phyloP scores from a whole-genome alignment of 2,888 invertebrate genomes.

The Diarsia mendica region DNA sequence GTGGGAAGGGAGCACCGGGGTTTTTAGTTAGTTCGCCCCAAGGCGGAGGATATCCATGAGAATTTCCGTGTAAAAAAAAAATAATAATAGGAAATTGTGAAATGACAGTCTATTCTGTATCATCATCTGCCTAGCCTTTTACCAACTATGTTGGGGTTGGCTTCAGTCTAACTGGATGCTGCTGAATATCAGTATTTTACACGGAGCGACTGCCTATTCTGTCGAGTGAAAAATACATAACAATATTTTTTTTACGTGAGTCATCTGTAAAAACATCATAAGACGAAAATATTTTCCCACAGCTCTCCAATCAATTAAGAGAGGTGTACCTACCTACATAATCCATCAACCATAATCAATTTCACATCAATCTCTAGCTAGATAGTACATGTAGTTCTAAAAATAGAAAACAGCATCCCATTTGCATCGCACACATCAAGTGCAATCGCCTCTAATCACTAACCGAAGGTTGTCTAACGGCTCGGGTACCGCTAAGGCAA shows the following conservation, averaged over 20 bases:
- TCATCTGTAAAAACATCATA: neutral
- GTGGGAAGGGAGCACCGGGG: too few relatives aligned
- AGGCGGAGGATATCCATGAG: too few relatives aligned
- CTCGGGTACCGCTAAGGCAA: constrained; percentile 61
- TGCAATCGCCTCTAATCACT: constrained; percentile 54
- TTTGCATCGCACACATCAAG: constrained; percentile 60
- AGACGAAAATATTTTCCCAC: constrained; percentile 10
- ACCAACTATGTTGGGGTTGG: too few relatives aligned
- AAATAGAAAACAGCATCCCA: constrained; percentile 25
- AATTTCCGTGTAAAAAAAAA: neutral
- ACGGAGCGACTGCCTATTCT: too few relatives aligned
- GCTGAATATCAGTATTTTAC: too few relatives aligned
- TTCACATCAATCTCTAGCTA: constrained; percentile 31
- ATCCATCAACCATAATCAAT: constrained; percentile 41
- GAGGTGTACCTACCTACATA: neutral
- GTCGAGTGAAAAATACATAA: neutral
- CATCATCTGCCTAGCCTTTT: too few relatives aligned
- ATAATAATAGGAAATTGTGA: too few relatives aligned
- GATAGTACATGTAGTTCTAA: neutral
- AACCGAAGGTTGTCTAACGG: constrained; percentile 55
- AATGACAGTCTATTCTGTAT: neutral
- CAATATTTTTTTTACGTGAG: neutral
- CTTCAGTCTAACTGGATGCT: too few relatives aligned
- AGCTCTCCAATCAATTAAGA: constrained; percentile 5
- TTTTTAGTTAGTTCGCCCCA: too few relatives aligned